phyloP scores from a whole-genome alignment of 92 coral and sea anemone species.

The Epizoanthus ramosus region DNA sequence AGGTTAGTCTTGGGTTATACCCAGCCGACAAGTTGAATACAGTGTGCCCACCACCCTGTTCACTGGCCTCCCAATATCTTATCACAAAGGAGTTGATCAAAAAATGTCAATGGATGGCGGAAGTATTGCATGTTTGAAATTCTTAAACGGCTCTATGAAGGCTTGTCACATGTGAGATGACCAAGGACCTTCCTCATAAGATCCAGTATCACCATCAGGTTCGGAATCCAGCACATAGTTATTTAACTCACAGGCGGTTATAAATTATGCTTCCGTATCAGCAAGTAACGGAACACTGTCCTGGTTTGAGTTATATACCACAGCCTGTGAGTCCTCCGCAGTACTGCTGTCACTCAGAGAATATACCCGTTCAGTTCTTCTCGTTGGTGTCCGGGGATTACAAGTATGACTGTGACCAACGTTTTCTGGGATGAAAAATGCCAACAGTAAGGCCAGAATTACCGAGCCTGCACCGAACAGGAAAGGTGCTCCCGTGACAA shows the following conservation, averaged over 20 bases:
- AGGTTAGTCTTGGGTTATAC: no score
- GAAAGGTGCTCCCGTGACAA: constrained; percentile 94
- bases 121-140: no score
- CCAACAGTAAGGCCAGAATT: constrained; percentile 88
- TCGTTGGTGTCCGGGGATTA: constrained; percentile 69
- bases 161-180: no score
- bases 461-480: constrained; percentile 99
- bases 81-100: no score
- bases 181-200: no score
- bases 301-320: constrained; percentile 33
- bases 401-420: constrained; percentile 49
- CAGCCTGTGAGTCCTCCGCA: constrained; percentile 18
- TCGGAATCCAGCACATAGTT: no score
- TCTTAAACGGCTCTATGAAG: no score
- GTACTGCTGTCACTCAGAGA: constrained; percentile 40
- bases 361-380: constrained; percentile 54
- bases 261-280: constrained; percentile 43
- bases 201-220: no score
- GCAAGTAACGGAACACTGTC: constrained; percentile 39
- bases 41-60: no score
- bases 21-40: no score
- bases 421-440: constrained; percentile 94
- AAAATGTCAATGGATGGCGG: no score
- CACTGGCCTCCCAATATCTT: no score
- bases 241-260: background rate